Base-by-base conservation (phyloP, 2,888 invertebrate species). In the Lasioglossum lativentre region DNA sequence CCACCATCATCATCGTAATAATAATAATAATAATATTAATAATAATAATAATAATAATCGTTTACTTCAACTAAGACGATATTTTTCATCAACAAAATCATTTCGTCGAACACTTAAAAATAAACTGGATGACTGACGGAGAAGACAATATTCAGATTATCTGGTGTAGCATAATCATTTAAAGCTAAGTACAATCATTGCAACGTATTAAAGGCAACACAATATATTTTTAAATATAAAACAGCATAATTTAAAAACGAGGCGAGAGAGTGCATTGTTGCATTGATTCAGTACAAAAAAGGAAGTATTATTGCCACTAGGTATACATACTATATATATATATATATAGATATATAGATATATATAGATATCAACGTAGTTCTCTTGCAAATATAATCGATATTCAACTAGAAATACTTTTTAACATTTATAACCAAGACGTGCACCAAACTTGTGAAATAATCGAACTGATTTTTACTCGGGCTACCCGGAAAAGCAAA, bases 131-230 rank as follows among this genome's bases (percentile, higher is more conserved):
- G 75, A 79, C 70, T 75, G 30, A 47, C 38, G 19, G 68, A 78
- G 70, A 59, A 75, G 72, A 84, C 47, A 66, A 73, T 79, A 68
- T 79, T 76, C 73, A 66, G 75, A 85, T 72, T 77, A 52, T 82
- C 59, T 45, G 38, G 74, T 74, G 70, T 77, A 72, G 72, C 78
- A 75, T 75, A 78, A 47, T 63, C 6, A 73, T 72, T 84, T 56
- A 84, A 79, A 47, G 34, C 72, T 75, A 83, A 78, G 78, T 75
- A 72, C 45, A 66, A 78, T 56, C 27, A 75, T 76, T 52, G 72
- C 56, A 59, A 70, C 74, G 56, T 59, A 70, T 56, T 45, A 16
- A 84, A 75, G 42, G 19, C 71, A 84, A 77, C 75, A 34, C 30
- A 71, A 85, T 71, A 68, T 47, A 66, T 71, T 45, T 42, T 52